Percentiles rank a stretch among this genome's conserved stretches.
Conservation (phyloP, 2,113 vertebrate genomes). For the Phyllostomus hastatus region DNA sequence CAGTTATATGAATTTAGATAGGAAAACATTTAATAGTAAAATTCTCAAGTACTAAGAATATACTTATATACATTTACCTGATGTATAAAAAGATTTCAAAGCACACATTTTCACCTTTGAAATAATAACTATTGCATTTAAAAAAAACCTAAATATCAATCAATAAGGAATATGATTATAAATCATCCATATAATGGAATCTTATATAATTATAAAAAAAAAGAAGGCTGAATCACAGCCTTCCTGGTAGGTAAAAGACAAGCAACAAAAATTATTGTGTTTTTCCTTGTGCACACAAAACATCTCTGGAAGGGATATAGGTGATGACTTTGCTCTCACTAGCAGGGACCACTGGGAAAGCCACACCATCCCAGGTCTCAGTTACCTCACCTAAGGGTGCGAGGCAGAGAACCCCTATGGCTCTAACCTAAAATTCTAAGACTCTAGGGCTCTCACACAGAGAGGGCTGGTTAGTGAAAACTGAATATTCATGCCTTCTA, state of each 20-base stretch:
- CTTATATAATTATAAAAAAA: background rate
- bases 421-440: background rate
- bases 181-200: background rate
- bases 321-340: background rate
- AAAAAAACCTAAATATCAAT: background rate
- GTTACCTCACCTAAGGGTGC: background rate
- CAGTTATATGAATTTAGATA: conserved; percentile 63
- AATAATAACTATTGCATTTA: background rate
- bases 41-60: conserved; percentile 33
- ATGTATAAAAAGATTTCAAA: background rate
- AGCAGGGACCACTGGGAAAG: background rate
- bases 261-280: background rate
- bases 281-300: background rate
- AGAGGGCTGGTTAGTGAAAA: background rate
- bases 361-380: background rate
- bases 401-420: background rate
- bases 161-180: background rate
- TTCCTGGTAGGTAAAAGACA: background rate
- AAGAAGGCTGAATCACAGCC: background rate
- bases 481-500: background rate
- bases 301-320: background rate
- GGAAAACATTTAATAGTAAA: conserved; percentile 13
- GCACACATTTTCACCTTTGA: background rate
- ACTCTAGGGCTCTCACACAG: background rate
- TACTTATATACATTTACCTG: background rate